Evolutionary conservation across 2,113 vertebrate genomes (phyloP).

Genomic region (Corythoichthys haematopterus): DNA sequence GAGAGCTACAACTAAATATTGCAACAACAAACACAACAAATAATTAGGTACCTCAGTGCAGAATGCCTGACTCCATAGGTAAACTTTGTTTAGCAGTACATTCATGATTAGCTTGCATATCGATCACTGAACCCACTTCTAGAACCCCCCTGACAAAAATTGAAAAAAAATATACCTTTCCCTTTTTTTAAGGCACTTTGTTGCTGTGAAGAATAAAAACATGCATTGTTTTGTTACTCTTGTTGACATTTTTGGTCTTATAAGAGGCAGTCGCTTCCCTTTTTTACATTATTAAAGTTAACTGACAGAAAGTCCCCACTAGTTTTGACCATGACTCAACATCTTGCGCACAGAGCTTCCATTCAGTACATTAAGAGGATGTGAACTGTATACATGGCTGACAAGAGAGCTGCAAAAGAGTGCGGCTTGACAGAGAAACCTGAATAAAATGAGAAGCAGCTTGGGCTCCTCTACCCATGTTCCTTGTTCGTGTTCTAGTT

Average conservation of each 20-base stretch:
- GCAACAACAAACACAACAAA: not conserved
- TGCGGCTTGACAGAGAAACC: not conserved
- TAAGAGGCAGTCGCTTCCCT: conserved; percentile 68
- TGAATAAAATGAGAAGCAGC: not conserved
- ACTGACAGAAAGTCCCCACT: conserved; percentile 1
- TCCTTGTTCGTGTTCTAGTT: conserved; percentile 12
- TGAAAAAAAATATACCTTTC: conserved; percentile 67
- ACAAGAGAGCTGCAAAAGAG: not conserved
- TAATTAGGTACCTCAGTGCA: conserved; percentile 28
- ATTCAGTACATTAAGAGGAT: conserved; percentile 2
- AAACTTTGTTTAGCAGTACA: conserved; percentile 33
- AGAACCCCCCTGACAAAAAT: conserved; percentile 56
- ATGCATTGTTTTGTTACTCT: conserved; percentile 65
- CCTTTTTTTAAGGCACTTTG: conserved; percentile 81
- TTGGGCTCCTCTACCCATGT: conserved; percentile 16
- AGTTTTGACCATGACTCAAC: conserved; percentile 17
- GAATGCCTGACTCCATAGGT: conserved; percentile 36
- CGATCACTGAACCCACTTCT: conserved; percentile 22
- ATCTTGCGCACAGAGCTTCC: not conserved
- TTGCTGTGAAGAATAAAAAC: conserved; percentile 84
- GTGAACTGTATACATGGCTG: conserved; percentile 7
- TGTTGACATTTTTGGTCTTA: conserved; percentile 82
- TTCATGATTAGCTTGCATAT: conserved; percentile 37
- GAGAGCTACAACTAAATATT: not conserved
- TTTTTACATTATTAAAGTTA: conserved; percentile 40